phyloP scores from a whole-genome alignment of 2,113 vertebrate species.

The Jaculus jaculus region DNA sequence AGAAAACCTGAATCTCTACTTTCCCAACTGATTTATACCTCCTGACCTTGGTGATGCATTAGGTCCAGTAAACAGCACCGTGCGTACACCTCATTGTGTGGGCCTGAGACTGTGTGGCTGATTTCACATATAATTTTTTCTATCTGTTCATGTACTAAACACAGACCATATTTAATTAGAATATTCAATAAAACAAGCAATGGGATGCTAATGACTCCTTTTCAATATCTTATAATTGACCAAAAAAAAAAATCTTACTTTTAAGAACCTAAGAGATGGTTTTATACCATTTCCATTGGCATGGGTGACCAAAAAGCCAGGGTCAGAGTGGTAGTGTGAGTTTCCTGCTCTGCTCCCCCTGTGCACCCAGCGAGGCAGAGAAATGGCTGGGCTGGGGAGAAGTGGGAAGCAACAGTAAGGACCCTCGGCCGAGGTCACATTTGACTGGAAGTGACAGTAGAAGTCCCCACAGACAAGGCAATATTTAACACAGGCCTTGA shows the following conservation, averaged over 20 bases:
- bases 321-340: background rate
- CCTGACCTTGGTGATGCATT: background rate
- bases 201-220: background rate
- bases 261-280: background rate
- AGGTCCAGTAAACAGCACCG: background rate
- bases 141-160: background rate
- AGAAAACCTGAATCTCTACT: background rate
- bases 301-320: background rate
- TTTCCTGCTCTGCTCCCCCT: background rate
- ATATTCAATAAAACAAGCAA: background rate
- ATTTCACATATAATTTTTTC: background rate
- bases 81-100: background rate
- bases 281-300: slow-evolving; percentile 27
- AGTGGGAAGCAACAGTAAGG: background rate
- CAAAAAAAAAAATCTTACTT: background rate
- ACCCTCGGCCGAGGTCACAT: too few species aligned
- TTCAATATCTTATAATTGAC: background rate
- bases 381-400: background rate
- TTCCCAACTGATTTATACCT: background rate
- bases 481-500: background rate
- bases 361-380: background rate
- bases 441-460: background rate
- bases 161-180: background rate
- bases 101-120: background rate
- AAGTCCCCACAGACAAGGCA: background rate